A percentile compares a stretch with the other conserved stretches of the same genome.
Evolutionary conservation across 2,888 invertebrate species (phyloP).

Genomic region (Cataglyphis livida): DNA sequence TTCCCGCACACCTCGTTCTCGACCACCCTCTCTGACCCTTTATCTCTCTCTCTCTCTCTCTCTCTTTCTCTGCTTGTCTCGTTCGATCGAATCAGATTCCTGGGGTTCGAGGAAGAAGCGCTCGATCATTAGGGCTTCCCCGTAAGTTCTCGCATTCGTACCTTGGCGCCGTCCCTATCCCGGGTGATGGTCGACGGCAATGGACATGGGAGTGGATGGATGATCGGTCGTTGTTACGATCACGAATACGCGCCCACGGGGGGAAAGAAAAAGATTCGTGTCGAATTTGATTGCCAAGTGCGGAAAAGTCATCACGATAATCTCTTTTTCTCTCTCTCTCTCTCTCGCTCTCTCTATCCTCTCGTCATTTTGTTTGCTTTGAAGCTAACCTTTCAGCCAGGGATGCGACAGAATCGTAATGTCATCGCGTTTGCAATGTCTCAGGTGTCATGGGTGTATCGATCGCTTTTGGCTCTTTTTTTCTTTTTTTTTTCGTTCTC

Average conservation of each 20-base stretch:
- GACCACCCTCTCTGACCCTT: constrained; percentile 45
- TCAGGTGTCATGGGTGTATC: constrained; percentile 46
- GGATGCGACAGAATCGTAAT: constrained; percentile 41
- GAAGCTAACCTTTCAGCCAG: constrained; percentile 29
- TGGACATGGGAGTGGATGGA: constrained; percentile 21
- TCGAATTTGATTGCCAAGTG: constrained; percentile 43
- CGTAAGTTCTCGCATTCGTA: constrained; percentile 70
- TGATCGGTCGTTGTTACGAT: constrained; percentile 45
- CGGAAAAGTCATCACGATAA: constrained; percentile 49
- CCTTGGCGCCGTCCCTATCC: constrained; percentile 56
- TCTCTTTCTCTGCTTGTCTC: constrained; percentile 25
- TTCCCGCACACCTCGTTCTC: constrained; percentile 41
- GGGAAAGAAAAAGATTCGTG: constrained; percentile 40
- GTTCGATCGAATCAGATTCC: constrained; percentile 75
- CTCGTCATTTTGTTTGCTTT: constrained; percentile 16
- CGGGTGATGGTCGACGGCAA: constrained; percentile 40
- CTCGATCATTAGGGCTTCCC: constrained; percentile 79
- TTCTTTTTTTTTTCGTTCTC: neutral
- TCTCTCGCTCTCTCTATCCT: neutral
- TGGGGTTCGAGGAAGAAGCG: constrained; percentile 76
- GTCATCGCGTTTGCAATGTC: constrained; percentile 48
- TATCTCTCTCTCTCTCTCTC: neutral
- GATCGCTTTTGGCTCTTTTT: constrained; percentile 17
- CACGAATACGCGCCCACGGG: constrained; percentile 21
- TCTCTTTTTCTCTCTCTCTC: neutral